A percentile compares a stretch with the other conserved stretches of the same genome.
phyloP scores from a whole-genome alignment of 1,140 invertebrate genomes.

The Diorhabda carinulata region DNA sequence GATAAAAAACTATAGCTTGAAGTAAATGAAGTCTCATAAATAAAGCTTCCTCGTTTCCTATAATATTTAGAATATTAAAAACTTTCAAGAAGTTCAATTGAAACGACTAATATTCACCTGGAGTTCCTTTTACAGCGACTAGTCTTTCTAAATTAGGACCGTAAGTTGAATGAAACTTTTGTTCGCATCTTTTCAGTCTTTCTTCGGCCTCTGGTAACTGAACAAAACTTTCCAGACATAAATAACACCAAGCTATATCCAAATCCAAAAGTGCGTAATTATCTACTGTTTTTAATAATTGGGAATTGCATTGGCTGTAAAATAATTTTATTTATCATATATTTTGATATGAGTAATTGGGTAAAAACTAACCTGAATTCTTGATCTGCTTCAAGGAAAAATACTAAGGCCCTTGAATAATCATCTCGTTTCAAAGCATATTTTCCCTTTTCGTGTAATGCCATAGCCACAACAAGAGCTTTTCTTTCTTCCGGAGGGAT shows the following conservation, averaged over 20 bases:
- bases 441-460: conserved; percentile 72
- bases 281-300: conserved; percentile 67
- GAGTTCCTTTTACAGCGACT: conserved; percentile 62
- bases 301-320: conserved; percentile 62
- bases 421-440: conserved; percentile 61
- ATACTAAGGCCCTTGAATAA: conserved; percentile 63
- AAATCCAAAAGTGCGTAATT: conserved; percentile 77
- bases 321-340: background rate
- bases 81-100: conserved; percentile 13
- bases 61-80: conserved; percentile 7
- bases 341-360: background rate
- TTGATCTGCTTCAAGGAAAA: conserved; percentile 72
- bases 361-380: conserved; percentile 58
- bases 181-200: conserved; percentile 62
- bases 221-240: conserved; percentile 65
- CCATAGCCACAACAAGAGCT: conserved; percentile 67
- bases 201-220: conserved; percentile 68
- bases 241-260: conserved; percentile 82
- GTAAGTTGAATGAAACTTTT: conserved; percentile 64
- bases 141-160: conserved; percentile 67
- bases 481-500: conserved; percentile 63
- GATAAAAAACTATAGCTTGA: conserved; percentile 72
- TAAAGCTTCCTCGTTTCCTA: conserved; percentile 62
- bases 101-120: conserved; percentile 45
- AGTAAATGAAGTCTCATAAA: conserved; percentile 72